Conservation (phyloP, 64 coral and sea anemone genomes). For the Dendronephthya gigantea region DNA sequence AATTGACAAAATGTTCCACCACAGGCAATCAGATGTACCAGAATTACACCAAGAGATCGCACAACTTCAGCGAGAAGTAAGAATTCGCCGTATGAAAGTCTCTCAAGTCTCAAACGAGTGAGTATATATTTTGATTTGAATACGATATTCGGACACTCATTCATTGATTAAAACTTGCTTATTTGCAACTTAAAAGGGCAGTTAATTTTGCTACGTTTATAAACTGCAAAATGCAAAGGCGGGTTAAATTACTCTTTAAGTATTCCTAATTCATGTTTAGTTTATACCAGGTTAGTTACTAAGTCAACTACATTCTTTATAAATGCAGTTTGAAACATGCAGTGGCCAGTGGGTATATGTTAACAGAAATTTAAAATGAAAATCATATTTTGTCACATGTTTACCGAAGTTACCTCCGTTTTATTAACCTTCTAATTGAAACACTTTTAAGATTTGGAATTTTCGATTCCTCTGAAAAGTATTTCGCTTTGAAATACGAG, state of each 20-base stretch:
- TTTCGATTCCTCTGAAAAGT: background rate
- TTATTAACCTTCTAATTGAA: background rate
- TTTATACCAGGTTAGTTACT: background rate
- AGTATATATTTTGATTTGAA: background rate
- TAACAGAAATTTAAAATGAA: background rate
- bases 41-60: background rate
- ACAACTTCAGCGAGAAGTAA: background rate
- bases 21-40: background rate
- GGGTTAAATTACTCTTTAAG: background rate
- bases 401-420: background rate
- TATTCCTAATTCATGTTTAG: background rate
- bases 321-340: background rate
- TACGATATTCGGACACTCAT: background rate
- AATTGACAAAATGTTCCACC: constrained; percentile 10
- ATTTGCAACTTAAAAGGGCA: background rate
- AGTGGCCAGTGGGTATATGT: background rate
- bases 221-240: background rate
- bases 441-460: background rate
- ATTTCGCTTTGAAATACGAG: background rate
- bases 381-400: background rate
- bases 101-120: background rate
- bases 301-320: background rate
- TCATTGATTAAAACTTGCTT: background rate
- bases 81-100: constrained; percentile 1
- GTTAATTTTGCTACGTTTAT: background rate